phyloP scores from a whole-genome alignment of 2,113 vertebrate genomes.

The Burhinus oedicnemus region DNA sequence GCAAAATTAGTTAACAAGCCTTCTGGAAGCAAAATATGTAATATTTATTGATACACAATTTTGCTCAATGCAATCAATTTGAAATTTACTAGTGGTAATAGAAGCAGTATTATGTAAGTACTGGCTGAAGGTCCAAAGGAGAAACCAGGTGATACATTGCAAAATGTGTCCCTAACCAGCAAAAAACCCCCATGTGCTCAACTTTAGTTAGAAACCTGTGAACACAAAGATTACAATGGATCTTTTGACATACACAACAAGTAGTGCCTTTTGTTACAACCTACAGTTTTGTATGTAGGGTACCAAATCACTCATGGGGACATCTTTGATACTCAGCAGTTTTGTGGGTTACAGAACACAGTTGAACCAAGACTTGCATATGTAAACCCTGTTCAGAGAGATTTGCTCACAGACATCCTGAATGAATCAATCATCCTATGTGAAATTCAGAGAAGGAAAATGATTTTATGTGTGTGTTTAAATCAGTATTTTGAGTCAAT shows the following conservation, averaged over 20 bases:
- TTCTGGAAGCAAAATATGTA: background rate
- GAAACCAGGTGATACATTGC: background rate
- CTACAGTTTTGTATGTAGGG: background rate
- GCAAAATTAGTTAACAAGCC: background rate
- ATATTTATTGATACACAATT: background rate
- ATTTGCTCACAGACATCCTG: background rate
- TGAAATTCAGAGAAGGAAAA: slow-evolving; percentile 4
- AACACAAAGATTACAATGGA: background rate
- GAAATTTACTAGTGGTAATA: background rate
- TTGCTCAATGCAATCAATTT: background rate
- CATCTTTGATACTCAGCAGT: background rate
- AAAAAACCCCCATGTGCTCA: accelerated
- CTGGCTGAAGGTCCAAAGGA: background rate
- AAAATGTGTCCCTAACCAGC: background rate
- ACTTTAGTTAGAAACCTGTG: background rate
- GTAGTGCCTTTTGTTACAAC: background rate
- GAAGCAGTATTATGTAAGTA: background rate
- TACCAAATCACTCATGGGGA: background rate
- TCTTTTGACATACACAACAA: background rate
- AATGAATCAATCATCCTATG: background rate
- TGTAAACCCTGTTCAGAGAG: background rate
- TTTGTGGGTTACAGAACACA: background rate
- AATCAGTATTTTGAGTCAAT: slow-evolving; percentile 8
- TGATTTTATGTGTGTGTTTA: background rate
- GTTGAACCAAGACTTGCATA: background rate